Evolutionary conservation across 2,888 invertebrate species (phyloP).

Genomic region (Apodemia zela): DNA sequence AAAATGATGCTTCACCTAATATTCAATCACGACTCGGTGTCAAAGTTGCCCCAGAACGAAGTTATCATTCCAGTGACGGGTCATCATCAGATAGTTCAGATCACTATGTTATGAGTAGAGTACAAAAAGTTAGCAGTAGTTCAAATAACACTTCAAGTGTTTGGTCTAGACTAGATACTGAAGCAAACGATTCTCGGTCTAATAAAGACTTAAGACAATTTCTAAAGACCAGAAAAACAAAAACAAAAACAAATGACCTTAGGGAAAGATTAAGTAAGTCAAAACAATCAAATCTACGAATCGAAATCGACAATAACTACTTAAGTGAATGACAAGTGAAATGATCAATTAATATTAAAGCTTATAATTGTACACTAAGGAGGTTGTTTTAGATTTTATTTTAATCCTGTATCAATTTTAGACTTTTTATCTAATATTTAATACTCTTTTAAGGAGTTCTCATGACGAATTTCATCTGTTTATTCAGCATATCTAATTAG

Average conservation of each 20-base stretch:
- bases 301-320: constrained; percentile 73
- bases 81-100: constrained; percentile 51
- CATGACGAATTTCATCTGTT: no score
- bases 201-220: constrained; percentile 60
- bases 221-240: constrained; percentile 56
- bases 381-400: constrained; percentile 13
- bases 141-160: constrained; percentile 67
- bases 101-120: constrained; percentile 73
- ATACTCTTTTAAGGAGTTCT: no score
- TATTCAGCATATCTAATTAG: no score
- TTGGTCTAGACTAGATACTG: constrained; percentile 78
- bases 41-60: constrained; percentile 45
- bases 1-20: constrained; percentile 30
- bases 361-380: constrained; percentile 29
- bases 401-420: not conserved
- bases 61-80: constrained; percentile 47
- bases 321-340: constrained; percentile 39
- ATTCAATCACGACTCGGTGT: constrained; percentile 61
- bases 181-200: constrained; percentile 38
- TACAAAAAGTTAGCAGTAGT: constrained; percentile 61
- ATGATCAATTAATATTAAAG: constrained; percentile 7
- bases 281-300: constrained; percentile 65
- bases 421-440: not conserved
- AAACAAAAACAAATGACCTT: constrained; percentile 55
- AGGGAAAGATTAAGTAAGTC: constrained; percentile 58